Percentiles rank a stretch among this genome's conserved stretches.
Conservation (phyloP, 2,113 vertebrate genomes). For the Cisticola juncidis region DNA sequence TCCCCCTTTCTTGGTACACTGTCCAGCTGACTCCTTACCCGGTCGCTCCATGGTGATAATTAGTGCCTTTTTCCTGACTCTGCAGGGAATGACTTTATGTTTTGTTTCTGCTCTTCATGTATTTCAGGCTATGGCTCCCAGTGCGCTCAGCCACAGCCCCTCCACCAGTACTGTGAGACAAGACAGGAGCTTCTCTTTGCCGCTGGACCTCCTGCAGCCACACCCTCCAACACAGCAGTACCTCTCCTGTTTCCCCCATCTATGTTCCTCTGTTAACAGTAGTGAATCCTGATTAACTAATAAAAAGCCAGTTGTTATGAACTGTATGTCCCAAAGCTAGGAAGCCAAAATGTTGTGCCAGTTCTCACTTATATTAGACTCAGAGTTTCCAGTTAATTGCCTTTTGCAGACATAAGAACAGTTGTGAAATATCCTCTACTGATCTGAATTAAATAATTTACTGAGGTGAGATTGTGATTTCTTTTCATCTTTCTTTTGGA, state of each 20-base stretch:
- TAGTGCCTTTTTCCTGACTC: neutral
- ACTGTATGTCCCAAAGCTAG: neutral
- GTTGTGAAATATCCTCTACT: neutral
- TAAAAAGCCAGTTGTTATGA: neutral
- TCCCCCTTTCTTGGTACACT: fast-evolving
- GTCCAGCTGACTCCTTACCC: neutral
- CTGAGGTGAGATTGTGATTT: neutral
- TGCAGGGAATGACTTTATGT: neutral
- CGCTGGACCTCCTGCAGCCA: neutral
- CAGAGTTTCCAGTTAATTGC: neutral
- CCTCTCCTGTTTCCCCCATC: neutral
- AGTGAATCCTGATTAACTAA: neutral
- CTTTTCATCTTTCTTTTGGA: neutral
- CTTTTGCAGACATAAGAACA: neutral
- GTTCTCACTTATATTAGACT: neutral
- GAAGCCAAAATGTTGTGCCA: neutral
- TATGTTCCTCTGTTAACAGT: neutral
- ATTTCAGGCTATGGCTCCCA: neutral
- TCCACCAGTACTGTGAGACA: neutral
- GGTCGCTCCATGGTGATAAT: neutral
- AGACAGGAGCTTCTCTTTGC: neutral
- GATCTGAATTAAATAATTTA: neutral
- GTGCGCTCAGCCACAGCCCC: neutral
- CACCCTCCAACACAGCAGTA: neutral
- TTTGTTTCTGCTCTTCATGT: neutral